Evolutionary conservation across 2,888 invertebrate species (phyloP).

Genomic region (Lasioglossum villosulum): DNA sequence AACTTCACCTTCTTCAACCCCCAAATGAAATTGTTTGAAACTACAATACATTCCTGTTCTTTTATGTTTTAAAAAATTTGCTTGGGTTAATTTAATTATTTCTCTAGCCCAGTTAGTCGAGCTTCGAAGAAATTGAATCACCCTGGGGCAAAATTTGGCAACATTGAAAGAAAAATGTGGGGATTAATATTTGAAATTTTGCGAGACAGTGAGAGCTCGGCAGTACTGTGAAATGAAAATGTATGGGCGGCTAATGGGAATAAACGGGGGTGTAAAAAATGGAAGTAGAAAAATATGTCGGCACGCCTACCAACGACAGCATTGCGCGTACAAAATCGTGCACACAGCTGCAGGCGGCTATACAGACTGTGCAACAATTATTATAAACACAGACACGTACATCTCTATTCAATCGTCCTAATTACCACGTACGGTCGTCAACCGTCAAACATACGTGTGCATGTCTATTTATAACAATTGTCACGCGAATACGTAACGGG

Average conservation of each 20-base stretch:
- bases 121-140: not conserved
- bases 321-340: constrained; percentile 81
- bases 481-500: constrained; percentile 1
- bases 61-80: not conserved
- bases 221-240: not conserved
- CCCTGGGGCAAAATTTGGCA: not conserved
- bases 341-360: constrained; percentile 81
- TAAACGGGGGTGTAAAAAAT: not conserved
- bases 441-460: constrained; percentile 10
- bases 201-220: not conserved
- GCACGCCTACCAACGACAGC: constrained; percentile 74
- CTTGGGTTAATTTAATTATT: not conserved
- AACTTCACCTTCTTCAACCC: too few species aligned
- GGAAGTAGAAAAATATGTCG: constrained; percentile 38
- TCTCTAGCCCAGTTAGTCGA: too few species aligned
- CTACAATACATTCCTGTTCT: not conserved
- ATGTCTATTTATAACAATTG: constrained; percentile 33
- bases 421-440: constrained; percentile 11
- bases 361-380: constrained; percentile 56
- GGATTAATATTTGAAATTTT: not conserved
- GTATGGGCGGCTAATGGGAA: not conserved
- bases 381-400: constrained; percentile 36
- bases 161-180: not conserved
- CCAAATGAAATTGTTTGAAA: not conserved
- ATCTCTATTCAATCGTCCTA: constrained; percentile 30